Evolutionary conservation across 2,113 vertebrate genomes (phyloP).

Genomic region (Neotoma lepida): DNA sequence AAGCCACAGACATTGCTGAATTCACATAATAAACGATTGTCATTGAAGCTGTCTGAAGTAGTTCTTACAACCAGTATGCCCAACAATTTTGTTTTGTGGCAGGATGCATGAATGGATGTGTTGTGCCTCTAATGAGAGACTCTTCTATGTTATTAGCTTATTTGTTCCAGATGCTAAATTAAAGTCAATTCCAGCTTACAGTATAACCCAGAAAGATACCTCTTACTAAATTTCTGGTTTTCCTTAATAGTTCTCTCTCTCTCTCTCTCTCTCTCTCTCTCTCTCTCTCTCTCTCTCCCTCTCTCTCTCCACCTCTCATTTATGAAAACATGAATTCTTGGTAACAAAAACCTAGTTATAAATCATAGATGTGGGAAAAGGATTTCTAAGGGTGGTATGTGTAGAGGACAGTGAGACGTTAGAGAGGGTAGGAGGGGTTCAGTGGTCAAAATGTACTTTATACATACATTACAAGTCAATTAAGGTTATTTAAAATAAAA

Average conservation of each 20-base stretch:
- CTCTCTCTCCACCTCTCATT: not conserved
- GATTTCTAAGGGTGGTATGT: fast-evolving
- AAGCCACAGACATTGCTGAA: not conserved
- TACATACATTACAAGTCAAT: no score
- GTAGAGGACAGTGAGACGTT: not conserved
- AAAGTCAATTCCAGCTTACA: not conserved
- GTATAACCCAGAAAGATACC: not conserved
- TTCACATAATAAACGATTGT: not conserved
- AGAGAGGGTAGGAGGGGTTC: not conserved
- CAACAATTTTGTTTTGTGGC: not conserved
- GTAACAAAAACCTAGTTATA: not conserved
- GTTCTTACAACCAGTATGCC: not conserved
- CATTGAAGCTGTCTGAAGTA: not conserved
- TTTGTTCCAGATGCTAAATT: constrained; percentile 32
- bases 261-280: not conserved
- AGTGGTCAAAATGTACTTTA: not conserved
- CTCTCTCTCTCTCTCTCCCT: not conserved
- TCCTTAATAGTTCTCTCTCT: not conserved
- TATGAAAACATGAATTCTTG: not conserved
- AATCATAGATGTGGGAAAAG: not conserved
- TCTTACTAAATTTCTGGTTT: not conserved
- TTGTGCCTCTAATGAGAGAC: not conserved
- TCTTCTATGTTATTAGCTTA: not conserved
- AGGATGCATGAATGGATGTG: not conserved
- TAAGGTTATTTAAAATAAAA: not conserved